Evolutionary conservation across 2,888 invertebrate species (phyloP), one percentile per base, ranked within the genome.

Genomic region (Bhutanitis thaidina): DNA sequence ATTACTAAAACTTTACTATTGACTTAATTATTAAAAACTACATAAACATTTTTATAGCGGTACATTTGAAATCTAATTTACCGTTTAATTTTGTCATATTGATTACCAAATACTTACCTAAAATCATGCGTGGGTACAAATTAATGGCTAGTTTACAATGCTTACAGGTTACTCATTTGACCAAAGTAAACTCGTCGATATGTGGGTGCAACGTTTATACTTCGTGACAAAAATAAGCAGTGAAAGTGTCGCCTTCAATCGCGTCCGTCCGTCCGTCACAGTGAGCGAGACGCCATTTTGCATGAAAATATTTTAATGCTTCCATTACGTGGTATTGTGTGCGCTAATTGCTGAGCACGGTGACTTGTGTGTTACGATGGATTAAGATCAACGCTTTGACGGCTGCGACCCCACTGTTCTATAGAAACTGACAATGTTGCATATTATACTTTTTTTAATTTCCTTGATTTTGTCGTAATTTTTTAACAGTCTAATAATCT

Each of bases 151-250:
- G n/a, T n/a, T n/a, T n/a, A n/a, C n/a, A n/a, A n/a, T n/a, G n/a
- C n/a, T n/a, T n/a, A n/a, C n/a, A n/a, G n/a, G n/a, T n/a, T n/a
- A n/a, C n/a, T n/a, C n/a, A n/a, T n/a, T n/a, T n/a, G n/a, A 3
- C 20, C 20, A 27, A 27, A 27, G 7, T 1, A 5, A 27, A 27
- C 27, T 27, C 27, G 7, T 4, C 27, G 10, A 34, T 7, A 12
- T n/a, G 7, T 8, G 27, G 16, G 27, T 32, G 29, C 27, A 29
- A 45, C 39, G 27, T 25, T 51, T 45, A 40, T 47, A 38, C 60
- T 74, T 74, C 74, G 71, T 80, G 75, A 78, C 76, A 77, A 73
- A 72, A 74, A 71, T 71, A 74, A 74, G 67, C 67, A 79, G 87
- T 81, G 86, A 87, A 87, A 87, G 87, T 83, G 78, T 78, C 69